Percentiles rank a stretch among this genome's conserved stretches.
Conservation (phyloP, 1,140 invertebrate species). For the Lordiphosa mommai region DNA sequence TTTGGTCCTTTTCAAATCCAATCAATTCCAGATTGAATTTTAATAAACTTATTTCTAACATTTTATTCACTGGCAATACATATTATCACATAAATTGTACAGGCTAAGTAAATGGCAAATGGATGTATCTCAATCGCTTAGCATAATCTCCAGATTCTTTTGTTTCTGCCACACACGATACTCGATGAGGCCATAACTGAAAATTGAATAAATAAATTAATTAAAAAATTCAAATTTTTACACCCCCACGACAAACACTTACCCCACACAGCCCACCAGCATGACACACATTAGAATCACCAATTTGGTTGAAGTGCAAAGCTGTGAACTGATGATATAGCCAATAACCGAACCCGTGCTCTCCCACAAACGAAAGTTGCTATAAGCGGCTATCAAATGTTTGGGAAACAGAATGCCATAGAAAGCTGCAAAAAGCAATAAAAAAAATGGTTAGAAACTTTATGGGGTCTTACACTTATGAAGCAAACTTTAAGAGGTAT, state of each 20-base stretch:
- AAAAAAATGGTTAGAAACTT: neutral
- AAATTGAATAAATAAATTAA: neutral
- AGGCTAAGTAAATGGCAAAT: conserved; percentile 16
- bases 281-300: conserved; percentile 87
- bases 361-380: conserved; percentile 96
- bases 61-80: conserved; percentile 17
- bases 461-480: too few species aligned
- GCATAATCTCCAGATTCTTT: conserved; percentile 64
- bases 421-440: conserved; percentile 83
- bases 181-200: conserved; percentile 65
- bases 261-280: conserved; percentile 87
- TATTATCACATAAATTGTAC: conserved; percentile 44
- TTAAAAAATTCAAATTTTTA: neutral
- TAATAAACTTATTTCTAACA: conserved; percentile 20
- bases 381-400: conserved; percentile 94
- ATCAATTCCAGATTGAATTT: neutral
- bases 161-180: conserved; percentile 72
- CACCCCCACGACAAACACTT: conserved; percentile 61
- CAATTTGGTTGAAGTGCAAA: conserved; percentile 89
- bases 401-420: conserved; percentile 93
- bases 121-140: conserved; percentile 46
- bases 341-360: conserved; percentile 93
- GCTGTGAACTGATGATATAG: conserved; percentile 88
- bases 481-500: too few species aligned
- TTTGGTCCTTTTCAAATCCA: neutral